phyloP scores from a whole-genome alignment of 2,113 vertebrate species.

The Turnix velox region DNA sequence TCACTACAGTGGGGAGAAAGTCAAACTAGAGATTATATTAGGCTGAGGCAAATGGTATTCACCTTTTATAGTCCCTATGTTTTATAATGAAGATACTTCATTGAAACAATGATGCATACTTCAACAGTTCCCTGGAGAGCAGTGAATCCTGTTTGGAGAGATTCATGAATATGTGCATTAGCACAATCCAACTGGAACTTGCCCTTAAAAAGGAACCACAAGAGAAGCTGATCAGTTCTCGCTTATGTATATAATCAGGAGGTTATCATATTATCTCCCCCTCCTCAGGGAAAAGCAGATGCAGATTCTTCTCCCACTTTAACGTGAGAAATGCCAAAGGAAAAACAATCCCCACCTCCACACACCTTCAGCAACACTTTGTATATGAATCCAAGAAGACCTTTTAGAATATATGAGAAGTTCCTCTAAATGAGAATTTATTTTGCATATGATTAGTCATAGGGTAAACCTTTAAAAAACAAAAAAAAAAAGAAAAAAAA shows the following conservation, averaged over 20 bases:
- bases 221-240: conserved; percentile 76
- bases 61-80: conserved; percentile 78
- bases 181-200: conserved; percentile 78
- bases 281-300: conserved; percentile 67
- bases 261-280: conserved; percentile 76
- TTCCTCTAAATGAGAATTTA: conserved; percentile 36
- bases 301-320: conserved; percentile 29
- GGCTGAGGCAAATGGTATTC: conserved; percentile 72
- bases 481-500: too few species aligned
- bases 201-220: conserved; percentile 75
- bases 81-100: conserved; percentile 86
- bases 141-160: conserved; percentile 81
- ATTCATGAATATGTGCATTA: conserved; percentile 85
- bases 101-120: conserved; percentile 84
- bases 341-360: conserved; percentile 24
- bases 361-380: conserved; percentile 5
- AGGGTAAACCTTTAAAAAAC: conserved; percentile 21
- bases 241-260: conserved; percentile 81
- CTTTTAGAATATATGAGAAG: neutral
- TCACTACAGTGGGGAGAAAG: conserved; percentile 57
- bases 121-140: conserved; percentile 80
- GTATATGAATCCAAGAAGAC: conserved; percentile 1
- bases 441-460: conserved; percentile 36
- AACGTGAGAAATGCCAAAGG: conserved; percentile 61
- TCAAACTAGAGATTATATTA: conserved; percentile 69